Evolutionary conservation across 1,140 invertebrate genomes (phyloP).

Genomic region (Papilio xuthus): DNA sequence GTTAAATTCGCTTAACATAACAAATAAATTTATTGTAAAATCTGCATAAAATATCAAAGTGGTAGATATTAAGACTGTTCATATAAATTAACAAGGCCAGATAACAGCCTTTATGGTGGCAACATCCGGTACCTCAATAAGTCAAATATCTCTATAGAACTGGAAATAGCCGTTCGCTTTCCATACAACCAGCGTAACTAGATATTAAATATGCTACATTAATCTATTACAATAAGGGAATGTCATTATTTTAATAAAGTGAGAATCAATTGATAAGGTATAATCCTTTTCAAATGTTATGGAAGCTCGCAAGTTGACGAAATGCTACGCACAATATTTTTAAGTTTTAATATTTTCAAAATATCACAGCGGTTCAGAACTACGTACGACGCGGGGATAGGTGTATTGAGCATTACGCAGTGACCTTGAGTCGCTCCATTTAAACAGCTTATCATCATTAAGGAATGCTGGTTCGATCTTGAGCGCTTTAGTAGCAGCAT

Average conservation of each 20-base stretch:
- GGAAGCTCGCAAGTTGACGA: background rate
- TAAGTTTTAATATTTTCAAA: too few species aligned
- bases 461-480: too few species aligned
- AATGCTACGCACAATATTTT: too few species aligned
- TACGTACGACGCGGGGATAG: too few species aligned
- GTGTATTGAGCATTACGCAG: too few species aligned
- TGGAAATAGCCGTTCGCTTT: conserved; percentile 30
- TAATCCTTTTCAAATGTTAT: background rate
- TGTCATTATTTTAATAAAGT: conserved; percentile 4
- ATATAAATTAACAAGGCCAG: conserved; percentile 36
- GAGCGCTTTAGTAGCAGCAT: too few species aligned
- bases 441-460: too few species aligned
- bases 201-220: conserved; percentile 32
- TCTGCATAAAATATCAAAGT: conserved; percentile 33
- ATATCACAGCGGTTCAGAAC: too few species aligned
- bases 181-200: conserved; percentile 34
- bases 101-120: conserved; percentile 33
- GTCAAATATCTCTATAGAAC: conserved; percentile 34
- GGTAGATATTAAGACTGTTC: conserved; percentile 35
- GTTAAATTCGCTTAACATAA: background rate
- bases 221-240: conserved; percentile 30
- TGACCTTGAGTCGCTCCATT: too few species aligned
- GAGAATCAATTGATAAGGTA: background rate
- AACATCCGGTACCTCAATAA: conserved; percentile 32
- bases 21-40: conserved; percentile 6